Evolutionary conservation across 2,888 invertebrate species (phyloP).

Genomic region (Nyleta sp.): DNA sequence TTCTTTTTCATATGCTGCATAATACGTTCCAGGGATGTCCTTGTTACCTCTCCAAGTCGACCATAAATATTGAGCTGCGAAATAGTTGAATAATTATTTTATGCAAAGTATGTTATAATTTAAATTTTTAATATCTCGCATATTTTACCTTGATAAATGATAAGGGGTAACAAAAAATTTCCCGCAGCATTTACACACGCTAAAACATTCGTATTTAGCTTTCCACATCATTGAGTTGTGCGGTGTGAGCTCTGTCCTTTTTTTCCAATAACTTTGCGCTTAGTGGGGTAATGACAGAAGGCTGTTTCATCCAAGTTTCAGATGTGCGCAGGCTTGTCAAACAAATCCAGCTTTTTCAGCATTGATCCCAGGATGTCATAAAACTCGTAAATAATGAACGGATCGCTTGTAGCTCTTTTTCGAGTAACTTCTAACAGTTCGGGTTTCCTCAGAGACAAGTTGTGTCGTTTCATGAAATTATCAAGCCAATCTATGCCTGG

Average conservation of each 20-base stretch:
- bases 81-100: background rate
- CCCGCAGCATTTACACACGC: conserved; percentile 45
- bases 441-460: conserved; percentile 13
- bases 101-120: background rate
- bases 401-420: conserved; percentile 32
- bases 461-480: conserved; percentile 14
- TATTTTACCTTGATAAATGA: conserved; percentile 31
- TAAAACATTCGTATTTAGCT: conserved; percentile 21
- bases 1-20: conserved; percentile 30
- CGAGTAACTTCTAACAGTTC: conserved; percentile 16
- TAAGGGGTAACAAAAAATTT: conserved; percentile 21
- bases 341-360: conserved; percentile 4
- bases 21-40: conserved; percentile 29
- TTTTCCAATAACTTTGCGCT: conserved; percentile 23
- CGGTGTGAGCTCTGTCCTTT: conserved; percentile 25
- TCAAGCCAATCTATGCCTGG: conserved; percentile 14
- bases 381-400: conserved; percentile 34
- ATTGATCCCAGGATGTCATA: conserved; percentile 19
- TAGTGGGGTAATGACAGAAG: conserved; percentile 24
- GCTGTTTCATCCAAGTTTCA: conserved; percentile 43
- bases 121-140: background rate
- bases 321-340: conserved; percentile 14
- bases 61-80: conserved; percentile 15
- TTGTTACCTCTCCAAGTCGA: conserved; percentile 16
- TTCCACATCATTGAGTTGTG: conserved; percentile 15